Conservation (phyloP, 2,797 vertebrate species). For the Bovichtus diacanthus region DNA sequence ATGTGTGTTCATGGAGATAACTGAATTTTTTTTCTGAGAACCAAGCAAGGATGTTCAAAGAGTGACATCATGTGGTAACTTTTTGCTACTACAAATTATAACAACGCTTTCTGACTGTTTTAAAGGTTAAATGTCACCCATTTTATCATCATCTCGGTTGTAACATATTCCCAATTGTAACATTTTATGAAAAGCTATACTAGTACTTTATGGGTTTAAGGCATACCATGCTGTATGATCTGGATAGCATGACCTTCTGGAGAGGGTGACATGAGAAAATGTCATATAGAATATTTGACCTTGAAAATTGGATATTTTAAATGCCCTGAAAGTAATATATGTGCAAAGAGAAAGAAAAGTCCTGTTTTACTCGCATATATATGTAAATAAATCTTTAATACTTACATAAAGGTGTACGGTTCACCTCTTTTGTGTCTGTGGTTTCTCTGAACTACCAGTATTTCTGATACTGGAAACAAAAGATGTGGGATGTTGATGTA, state of each 20-base stretch:
- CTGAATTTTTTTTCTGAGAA: conserved; percentile 2
- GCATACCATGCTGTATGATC: neutral
- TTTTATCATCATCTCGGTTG: neutral
- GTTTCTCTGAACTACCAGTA: conserved; percentile 17
- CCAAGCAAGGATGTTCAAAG: conserved; percentile 14
- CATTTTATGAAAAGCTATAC: neutral
- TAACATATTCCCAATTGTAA: neutral
- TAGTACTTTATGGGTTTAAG: neutral
- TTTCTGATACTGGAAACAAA: conserved; percentile 19
- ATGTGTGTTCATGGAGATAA: neutral
- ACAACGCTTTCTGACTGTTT: neutral
- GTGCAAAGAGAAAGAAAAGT: neutral
- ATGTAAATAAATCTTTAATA: conserved; percentile 43
- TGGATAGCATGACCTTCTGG: neutral
- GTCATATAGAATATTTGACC: neutral
- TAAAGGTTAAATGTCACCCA: neutral
- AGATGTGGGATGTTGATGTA: conserved; percentile 8
- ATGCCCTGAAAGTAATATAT: neutral
- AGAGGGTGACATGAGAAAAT: neutral
- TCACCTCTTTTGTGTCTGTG: neutral
- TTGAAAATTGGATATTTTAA: neutral
- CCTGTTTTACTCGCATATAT: neutral
- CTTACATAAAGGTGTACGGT: neutral
- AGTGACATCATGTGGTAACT: conserved; percentile 63
- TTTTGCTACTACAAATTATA: conserved; percentile 41